Evolutionary conservation across 2,113 vertebrate genomes (phyloP), one percentile per base, ranked within the genome.

Genomic region (Peromyscus polionotus): DNA sequence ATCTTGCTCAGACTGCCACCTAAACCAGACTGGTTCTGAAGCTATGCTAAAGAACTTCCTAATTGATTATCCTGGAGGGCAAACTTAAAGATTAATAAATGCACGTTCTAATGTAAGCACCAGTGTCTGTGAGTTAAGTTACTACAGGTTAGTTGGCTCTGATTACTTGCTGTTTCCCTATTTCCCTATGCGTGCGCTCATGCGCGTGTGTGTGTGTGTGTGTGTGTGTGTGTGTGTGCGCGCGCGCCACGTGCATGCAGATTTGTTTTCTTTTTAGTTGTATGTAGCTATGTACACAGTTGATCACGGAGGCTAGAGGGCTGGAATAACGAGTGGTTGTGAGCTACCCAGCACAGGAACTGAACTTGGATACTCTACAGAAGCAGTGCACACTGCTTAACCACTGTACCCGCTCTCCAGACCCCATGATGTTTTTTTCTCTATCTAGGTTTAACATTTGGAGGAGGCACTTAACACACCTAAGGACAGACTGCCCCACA

Each of bases 171-270:
- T 68, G 13, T 31, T 48, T 67, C 39, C 26, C 26, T 48, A 5
- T 67, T 48, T 67, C 39, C 26, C 26, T 48, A 5, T 67, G 42
- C 39, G 31, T 19, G 24, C 4, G 10, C 48, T 51, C 39, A 9
- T 39, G 20, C 39, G 19, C 42, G 4, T 45, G 39, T 75, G 72
- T 39, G 19, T 73, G 8, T n/a, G 20, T 73, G 67, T 36, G 68
- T n/a, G 5, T 61, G 61, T 3, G 1, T 5, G 0, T 7, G 36
- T n/a, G 5, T 39, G 48, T 3, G 0, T 5, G 0, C 8, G 14
- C 2, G 4, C 22, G 22, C 22, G 20, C 31, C 31, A 6, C 10
- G 24, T 26, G 24, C 24, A 24, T 13, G 5, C n/a, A 4, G 36
- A 1, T 26, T 8, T n/a, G 5, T 61, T 8, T 39, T 83, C 8